Evolutionary conservation across 2,797 vertebrate species (phyloP).

Genomic region (Tenualosa thibaudeaui): DNA sequence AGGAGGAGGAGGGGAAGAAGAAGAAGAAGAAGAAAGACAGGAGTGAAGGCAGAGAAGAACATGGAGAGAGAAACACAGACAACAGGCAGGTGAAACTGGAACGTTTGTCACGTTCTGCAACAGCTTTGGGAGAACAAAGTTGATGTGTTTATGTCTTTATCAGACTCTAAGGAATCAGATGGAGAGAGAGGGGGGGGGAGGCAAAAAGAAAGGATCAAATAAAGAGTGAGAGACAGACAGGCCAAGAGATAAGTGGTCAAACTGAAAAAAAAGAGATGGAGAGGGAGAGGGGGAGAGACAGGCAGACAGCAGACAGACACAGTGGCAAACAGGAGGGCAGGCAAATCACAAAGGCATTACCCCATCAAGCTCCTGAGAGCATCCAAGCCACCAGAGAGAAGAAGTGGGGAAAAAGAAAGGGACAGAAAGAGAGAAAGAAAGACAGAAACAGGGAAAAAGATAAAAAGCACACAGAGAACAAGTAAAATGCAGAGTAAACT

Average conservation of each 20-base stretch:
- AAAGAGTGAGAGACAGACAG: background rate
- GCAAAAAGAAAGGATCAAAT: background rate
- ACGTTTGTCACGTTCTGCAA: background rate
- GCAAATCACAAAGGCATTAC: slow-evolving; percentile 76
- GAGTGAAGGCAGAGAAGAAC: background rate
- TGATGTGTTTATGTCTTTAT: background rate
- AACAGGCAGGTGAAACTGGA: background rate
- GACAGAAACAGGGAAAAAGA: slow-evolving; percentile 45
- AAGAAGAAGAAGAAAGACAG: background rate
- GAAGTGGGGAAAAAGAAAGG: slow-evolving; percentile 40
- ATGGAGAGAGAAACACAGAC: background rate
- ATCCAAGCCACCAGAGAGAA: slow-evolving; percentile 75
- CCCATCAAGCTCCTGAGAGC: slow-evolving; percentile 96
- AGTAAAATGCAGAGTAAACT: slow-evolving; percentile 30
- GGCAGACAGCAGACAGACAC: background rate
- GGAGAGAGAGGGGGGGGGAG: background rate
- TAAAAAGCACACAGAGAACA: slow-evolving; percentile 31
- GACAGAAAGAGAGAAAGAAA: slow-evolving; percentile 47
- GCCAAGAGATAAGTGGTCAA: slow-evolving; percentile 36
- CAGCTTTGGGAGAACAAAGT: background rate
- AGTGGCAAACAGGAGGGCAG: slow-evolving; percentile 45
- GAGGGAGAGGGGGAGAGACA: slow-evolving; percentile 32
- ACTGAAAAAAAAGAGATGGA: slow-evolving; percentile 14
- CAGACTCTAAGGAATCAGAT: background rate
- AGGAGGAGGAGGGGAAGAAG: background rate